A percentile compares a stretch with the other conserved stretches of the same genome.
Evolutionary conservation across 2,113 vertebrate species (phyloP).

Genomic region (Acanthochromis polyacanthus): DNA sequence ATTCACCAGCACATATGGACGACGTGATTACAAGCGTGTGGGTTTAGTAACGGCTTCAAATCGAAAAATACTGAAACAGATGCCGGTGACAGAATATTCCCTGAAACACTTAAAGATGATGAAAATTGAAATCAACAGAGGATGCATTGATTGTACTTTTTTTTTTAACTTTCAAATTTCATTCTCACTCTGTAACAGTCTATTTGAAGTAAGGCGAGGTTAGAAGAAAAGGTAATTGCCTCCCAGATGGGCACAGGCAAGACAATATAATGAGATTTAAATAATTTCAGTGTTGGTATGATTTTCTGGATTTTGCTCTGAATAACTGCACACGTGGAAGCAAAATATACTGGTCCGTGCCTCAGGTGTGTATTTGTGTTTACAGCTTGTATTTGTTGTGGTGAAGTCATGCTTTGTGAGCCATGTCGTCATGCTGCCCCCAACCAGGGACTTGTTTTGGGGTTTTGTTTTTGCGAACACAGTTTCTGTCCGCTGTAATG

Average conservation of each 20-base stretch:
- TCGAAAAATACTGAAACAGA: constrained; percentile 17
- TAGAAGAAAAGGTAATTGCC: constrained; percentile 28
- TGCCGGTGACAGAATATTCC: background rate
- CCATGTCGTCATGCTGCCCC: constrained; percentile 3
- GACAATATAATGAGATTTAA: constrained; percentile 19
- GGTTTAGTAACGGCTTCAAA: constrained; percentile 16
- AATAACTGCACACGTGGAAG: constrained; percentile 15
- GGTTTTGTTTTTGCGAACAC: too few relatives aligned
- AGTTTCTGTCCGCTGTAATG: constrained; percentile 23
- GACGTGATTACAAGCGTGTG: background rate
- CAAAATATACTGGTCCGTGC: background rate
- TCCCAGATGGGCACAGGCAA: constrained; percentile 22
- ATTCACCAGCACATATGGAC: constrained; percentile 41
- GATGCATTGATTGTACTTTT: constrained; percentile 5
- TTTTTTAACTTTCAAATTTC: background rate
- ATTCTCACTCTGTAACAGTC: background rate
- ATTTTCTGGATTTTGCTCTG: background rate
- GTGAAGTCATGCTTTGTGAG: constrained; percentile 18
- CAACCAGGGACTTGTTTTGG: background rate
- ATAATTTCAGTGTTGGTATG: background rate
- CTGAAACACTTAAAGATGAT: constrained; percentile 12
- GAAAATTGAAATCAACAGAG: constrained; percentile 14
- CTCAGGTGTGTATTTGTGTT: constrained; percentile 31
- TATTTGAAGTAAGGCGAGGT: constrained; percentile 14
- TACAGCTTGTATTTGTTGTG: constrained; percentile 21